A percentile compares a stretch with the other conserved stretches of the same genome.
Conservation (phyloP, 2,113 vertebrate genomes). For the Actinemys pallida region DNA sequence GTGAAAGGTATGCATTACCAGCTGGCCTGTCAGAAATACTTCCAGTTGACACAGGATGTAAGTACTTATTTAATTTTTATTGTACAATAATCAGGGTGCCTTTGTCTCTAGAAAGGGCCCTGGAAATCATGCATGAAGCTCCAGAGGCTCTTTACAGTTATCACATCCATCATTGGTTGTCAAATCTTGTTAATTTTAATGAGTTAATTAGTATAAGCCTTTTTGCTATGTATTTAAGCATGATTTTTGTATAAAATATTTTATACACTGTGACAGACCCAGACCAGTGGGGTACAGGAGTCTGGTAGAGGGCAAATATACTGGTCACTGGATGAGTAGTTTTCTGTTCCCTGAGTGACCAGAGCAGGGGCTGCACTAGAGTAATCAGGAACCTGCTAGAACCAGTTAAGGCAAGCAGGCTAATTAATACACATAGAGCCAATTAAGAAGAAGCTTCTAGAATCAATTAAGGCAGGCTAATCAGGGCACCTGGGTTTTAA, state of each 20-base stretch:
- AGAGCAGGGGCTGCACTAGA: too few species aligned
- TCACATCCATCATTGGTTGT: conserved; percentile 70
- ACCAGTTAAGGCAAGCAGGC: too few species aligned
- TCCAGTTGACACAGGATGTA: conserved; percentile 94
- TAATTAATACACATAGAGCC: too few species aligned
- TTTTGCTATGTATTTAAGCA: conserved; percentile 53
- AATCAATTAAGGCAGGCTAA: too few species aligned
- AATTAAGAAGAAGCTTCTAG: too few species aligned
- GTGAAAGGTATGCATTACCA: conserved; percentile 98
- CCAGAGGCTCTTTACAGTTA: conserved; percentile 45
- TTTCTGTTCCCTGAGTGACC: too few species aligned
- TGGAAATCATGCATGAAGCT: conserved; percentile 44
- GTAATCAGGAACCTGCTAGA: too few species aligned
- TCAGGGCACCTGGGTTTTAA: too few species aligned
- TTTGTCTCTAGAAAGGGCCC: conserved; percentile 54
- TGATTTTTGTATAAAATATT: not conserved
- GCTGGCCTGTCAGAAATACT: conserved; percentile 98
- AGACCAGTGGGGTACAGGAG: too few species aligned
- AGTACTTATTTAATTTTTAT: conserved; percentile 78
- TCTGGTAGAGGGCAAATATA: too few species aligned
- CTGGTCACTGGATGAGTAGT: too few species aligned
- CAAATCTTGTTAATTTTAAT: conserved; percentile 69
- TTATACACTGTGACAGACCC: not conserved
- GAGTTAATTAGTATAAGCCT: conserved; percentile 68
- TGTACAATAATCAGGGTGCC: not conserved